Percentiles rank a stretch among this genome's conserved stretches.
These are phyloP conservation scores for Porites evermanni DNA, from an alignment of 92 coral and sea anemone species.

Conservation along the genomic window DNA sequence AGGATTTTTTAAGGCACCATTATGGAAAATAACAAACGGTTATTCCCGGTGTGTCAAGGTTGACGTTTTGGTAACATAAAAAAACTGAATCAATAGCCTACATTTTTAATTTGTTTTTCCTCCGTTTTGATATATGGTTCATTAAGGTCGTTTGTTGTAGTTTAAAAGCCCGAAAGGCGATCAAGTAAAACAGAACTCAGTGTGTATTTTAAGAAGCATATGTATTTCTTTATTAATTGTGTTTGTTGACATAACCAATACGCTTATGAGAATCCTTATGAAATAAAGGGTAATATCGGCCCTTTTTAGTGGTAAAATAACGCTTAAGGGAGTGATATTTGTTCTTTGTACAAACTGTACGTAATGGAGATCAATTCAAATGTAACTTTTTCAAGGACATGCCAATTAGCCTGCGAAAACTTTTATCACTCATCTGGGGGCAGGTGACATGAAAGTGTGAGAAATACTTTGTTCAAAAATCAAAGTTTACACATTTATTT, in stretches of 20 bases:
- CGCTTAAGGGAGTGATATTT: constrained; percentile 11
- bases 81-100: constrained; percentile 44
- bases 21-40: constrained; percentile 1
- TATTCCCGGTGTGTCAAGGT: constrained; percentile 2
- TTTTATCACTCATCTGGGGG: neutral
- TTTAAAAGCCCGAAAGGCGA: constrained; percentile 25
- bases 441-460: constrained; percentile 40
- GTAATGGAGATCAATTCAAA: constrained; percentile 43
- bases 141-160: constrained; percentile 69
- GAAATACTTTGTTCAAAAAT: constrained; percentile 31
- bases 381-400: constrained; percentile 34
- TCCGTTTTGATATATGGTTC: constrained; percentile 75
- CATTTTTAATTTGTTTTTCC: constrained; percentile 71
- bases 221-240: constrained; percentile 41
- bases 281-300: constrained; percentile 32
- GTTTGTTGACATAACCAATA: constrained; percentile 42
- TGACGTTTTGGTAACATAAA: constrained; percentile 9
- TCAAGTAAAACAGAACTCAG: constrained; percentile 13
- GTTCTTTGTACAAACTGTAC: constrained; percentile 45
- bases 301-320: constrained; percentile 34
- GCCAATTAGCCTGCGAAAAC: constrained; percentile 33
- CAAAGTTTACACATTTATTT: constrained; percentile 52
- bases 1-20: neutral
- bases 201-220: constrained; percentile 38
- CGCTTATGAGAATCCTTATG: constrained; percentile 12